Conservation (phyloP, 2,797 vertebrate genomes). For the Coilia nasus region DNA sequence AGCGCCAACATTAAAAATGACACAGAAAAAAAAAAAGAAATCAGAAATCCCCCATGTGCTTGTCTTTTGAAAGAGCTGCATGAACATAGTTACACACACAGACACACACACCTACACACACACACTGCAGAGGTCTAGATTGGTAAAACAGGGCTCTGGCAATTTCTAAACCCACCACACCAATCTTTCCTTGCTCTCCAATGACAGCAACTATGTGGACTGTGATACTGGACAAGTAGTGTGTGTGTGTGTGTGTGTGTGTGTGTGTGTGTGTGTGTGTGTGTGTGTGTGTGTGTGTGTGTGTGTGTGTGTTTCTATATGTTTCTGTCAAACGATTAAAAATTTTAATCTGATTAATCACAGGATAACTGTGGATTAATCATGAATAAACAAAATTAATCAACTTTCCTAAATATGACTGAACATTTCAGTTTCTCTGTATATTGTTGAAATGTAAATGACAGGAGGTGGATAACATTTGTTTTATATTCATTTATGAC, state of each 20-base stretch:
- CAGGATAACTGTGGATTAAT: too few species aligned
- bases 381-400: too few species aligned
- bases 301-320: neutral
- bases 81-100: neutral
- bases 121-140: slow-evolving; percentile 5
- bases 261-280: neutral
- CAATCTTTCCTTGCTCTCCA: slow-evolving; percentile 42
- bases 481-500: too few species aligned
- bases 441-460: too few species aligned
- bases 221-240: slow-evolving; percentile 65
- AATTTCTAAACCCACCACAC: slow-evolving; percentile 39
- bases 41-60: neutral
- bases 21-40: neutral
- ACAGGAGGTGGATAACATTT: too few species aligned
- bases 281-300: neutral
- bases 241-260: neutral
- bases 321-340: too few species aligned
- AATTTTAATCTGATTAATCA: too few species aligned
- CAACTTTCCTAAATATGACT: too few species aligned
- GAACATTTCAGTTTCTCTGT: too few species aligned
- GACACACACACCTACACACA: slow-evolving; percentile 11
- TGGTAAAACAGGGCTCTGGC: slow-evolving; percentile 31
- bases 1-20: neutral
- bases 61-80: neutral
- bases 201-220: slow-evolving; percentile 61